Evolutionary conservation across 2,888 invertebrate genomes (phyloP).

Genomic region (Hypercompe scribonia): DNA sequence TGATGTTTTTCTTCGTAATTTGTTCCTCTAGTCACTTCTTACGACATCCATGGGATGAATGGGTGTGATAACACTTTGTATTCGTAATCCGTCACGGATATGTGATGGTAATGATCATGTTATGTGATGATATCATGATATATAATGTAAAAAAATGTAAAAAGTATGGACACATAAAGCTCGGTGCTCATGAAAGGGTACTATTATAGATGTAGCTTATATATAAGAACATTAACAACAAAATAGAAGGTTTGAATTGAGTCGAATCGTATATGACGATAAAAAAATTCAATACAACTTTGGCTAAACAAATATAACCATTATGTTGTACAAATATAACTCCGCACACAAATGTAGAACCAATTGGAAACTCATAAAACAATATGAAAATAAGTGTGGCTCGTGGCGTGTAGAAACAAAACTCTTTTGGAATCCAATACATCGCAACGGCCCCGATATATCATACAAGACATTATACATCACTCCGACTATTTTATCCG

Average conservation of each 20-base stretch:
- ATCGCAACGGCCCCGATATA: constrained; percentile 51
- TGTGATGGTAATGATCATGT: too few species aligned
- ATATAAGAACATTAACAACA: not conserved
- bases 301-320: not conserved
- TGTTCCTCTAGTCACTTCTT: too few species aligned
- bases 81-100: too few species aligned
- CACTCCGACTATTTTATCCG: constrained; percentile 59
- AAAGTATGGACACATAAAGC: too few species aligned
- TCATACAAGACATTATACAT: constrained; percentile 60
- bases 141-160: too few species aligned
- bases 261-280: not conserved
- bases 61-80: too few species aligned
- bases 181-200: not conserved
- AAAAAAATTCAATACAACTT: not conserved
- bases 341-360: not conserved
- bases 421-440: constrained; percentile 48
- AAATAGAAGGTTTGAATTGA: not conserved
- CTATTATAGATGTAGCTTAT: not conserved
- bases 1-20: too few species aligned
- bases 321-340: not conserved
- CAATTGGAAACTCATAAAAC: constrained; percentile 25
- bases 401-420: constrained; percentile 26
- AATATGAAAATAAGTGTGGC: constrained; percentile 29
- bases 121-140: too few species aligned
- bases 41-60: too few species aligned